Evolutionary conservation across 2,113 vertebrate genomes (phyloP).

Genomic region (Mesitornis unicolor): DNA sequence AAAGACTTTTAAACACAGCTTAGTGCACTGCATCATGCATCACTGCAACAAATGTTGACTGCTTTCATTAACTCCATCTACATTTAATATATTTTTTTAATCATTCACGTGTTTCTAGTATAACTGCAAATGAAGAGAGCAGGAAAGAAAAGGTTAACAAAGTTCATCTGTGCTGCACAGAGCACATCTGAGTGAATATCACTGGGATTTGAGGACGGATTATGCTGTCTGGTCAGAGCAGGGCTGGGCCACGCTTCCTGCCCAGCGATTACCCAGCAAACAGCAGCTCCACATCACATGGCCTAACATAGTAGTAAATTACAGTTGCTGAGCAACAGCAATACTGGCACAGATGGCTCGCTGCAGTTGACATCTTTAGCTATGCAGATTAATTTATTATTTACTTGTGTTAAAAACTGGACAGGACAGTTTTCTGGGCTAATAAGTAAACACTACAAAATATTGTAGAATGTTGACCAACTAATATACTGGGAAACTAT

Average conservation of each 20-base stretch:
- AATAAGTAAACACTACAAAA: neutral
- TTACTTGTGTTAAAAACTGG: slow-evolving; percentile 57
- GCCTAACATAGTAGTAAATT: slow-evolving; percentile 63
- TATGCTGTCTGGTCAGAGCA: slow-evolving; percentile 17
- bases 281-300: slow-evolving; percentile 47
- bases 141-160: neutral
- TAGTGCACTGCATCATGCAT: neutral
- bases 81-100: neutral
- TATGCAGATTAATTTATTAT: slow-evolving; percentile 73
- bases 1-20: neutral
- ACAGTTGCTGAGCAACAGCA: slow-evolving; percentile 71
- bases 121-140: neutral
- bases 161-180: neutral
- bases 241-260: slow-evolving; percentile 1
- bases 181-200: neutral
- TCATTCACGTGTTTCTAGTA: too few species aligned
- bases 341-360: slow-evolving; percentile 51
- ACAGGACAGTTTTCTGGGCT: neutral
- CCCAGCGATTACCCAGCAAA: slow-evolving; percentile 17
- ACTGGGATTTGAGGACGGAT: neutral
- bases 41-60: neutral
- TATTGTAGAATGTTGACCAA: neutral
- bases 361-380: slow-evolving; percentile 68
- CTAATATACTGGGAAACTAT: neutral
- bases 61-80: neutral